Conservation (phyloP, 2,113 vertebrate species). For the Egretta garzetta region DNA sequence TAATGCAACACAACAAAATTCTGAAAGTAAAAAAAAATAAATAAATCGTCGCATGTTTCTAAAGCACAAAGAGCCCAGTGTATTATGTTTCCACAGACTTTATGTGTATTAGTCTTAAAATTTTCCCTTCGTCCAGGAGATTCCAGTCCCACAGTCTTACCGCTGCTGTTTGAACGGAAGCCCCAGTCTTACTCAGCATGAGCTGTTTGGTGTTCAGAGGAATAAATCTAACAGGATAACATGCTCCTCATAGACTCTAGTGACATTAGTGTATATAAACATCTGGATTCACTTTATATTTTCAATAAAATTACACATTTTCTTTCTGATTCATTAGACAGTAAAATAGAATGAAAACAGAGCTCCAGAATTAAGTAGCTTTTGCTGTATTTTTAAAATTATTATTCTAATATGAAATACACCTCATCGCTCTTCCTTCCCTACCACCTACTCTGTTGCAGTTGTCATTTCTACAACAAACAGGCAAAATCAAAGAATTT, state of each 20-base stretch:
- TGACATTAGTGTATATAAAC: neutral
- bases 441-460: neutral
- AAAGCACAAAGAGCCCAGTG: slow-evolving; percentile 43
- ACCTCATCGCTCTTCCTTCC: neutral
- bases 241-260: neutral
- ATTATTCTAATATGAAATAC: neutral
- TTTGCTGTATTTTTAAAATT: neutral
- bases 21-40: neutral
- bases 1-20: neutral
- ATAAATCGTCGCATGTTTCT: neutral
- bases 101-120: neutral
- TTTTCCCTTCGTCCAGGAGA: slow-evolving; percentile 49
- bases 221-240: neutral
- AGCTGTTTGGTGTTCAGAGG: neutral
- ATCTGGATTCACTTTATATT: neutral
- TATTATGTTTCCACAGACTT: slow-evolving; percentile 44
- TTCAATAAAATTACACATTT: neutral
- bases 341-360: neutral
- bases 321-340: neutral
- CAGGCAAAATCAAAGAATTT: neutral
- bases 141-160: slow-evolving; percentile 54
- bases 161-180: slow-evolving; percentile 37
- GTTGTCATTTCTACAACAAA: neutral
- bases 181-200: neutral
- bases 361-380: neutral